Evolutionary conservation across 1,140 invertebrate genomes (phyloP).

Genomic region (Leptonema lineaticorne): DNA sequence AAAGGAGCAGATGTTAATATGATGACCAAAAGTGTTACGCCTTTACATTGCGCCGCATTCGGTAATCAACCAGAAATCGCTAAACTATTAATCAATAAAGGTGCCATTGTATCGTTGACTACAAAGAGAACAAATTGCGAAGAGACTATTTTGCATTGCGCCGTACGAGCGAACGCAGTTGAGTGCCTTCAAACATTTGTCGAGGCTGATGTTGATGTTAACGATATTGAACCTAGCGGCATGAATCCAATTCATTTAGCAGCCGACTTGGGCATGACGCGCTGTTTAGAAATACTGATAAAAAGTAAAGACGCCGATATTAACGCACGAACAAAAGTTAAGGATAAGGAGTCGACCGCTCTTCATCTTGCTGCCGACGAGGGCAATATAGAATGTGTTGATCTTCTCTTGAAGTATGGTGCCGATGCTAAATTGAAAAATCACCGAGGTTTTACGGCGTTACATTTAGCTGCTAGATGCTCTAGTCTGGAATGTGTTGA

Average conservation of each 20-base stretch:
- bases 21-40: conserved; percentile 67
- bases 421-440: conserved; percentile 72
- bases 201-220: conserved; percentile 64
- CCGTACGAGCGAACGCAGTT: conserved; percentile 71
- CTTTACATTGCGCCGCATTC: conserved; percentile 79
- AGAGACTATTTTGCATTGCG: conserved; percentile 75
- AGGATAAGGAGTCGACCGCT: conserved; percentile 71
- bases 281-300: conserved; percentile 69
- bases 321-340: conserved; percentile 62
- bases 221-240: conserved; percentile 68
- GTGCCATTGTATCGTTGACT: conserved; percentile 60
- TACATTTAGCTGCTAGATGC: conserved; percentile 74
- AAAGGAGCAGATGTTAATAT: conserved; percentile 69
- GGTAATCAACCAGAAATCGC: conserved; percentile 73
- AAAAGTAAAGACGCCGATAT: conserved; percentile 64
- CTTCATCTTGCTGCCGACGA: conserved; percentile 80
- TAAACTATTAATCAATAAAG: conserved; percentile 67
- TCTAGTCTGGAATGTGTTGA: conserved; percentile 79
- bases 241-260: conserved; percentile 76
- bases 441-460: conserved; percentile 72
- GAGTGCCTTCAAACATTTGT: conserved; percentile 73
- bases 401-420: conserved; percentile 69
- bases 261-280: conserved; percentile 70
- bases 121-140: conserved; percentile 65
- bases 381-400: conserved; percentile 71